Evolutionary conservation across 2,797 vertebrate species (phyloP).

Genomic region (Pangasius mekongensis): DNA sequence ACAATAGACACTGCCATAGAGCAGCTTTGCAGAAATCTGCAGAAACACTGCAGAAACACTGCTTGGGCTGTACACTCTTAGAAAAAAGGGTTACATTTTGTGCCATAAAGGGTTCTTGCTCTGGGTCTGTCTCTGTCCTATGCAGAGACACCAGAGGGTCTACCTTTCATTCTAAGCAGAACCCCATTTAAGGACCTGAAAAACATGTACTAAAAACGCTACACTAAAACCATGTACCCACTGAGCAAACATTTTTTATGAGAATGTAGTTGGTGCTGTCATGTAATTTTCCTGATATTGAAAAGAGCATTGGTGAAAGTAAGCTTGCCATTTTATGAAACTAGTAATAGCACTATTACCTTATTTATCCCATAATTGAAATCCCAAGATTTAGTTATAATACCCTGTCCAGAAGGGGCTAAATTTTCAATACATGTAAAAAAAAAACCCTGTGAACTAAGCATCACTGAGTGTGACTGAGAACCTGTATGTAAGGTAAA

Average conservation of each 20-base stretch:
- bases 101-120: background rate
- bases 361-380: background rate
- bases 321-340: background rate
- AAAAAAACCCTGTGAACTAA: conserved; percentile 3
- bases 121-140: background rate
- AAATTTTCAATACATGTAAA: conserved; percentile 29
- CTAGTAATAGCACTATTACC: background rate
- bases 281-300: conserved; percentile 1
- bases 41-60: background rate
- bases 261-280: background rate
- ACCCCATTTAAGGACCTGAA: background rate
- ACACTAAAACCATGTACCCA: background rate
- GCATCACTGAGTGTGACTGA: conserved; percentile 10
- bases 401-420: background rate
- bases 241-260: background rate
- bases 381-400: conserved; percentile 34
- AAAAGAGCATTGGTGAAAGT: background rate
- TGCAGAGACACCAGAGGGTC: background rate
- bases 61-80: background rate
- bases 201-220: background rate
- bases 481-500: conserved; percentile 47
- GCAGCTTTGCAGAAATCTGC: background rate
- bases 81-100: background rate
- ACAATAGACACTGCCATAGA: background rate
- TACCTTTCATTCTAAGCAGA: background rate